Conservation (phyloP, 2,113 vertebrate genomes). For the Pandion haliaetus region DNA sequence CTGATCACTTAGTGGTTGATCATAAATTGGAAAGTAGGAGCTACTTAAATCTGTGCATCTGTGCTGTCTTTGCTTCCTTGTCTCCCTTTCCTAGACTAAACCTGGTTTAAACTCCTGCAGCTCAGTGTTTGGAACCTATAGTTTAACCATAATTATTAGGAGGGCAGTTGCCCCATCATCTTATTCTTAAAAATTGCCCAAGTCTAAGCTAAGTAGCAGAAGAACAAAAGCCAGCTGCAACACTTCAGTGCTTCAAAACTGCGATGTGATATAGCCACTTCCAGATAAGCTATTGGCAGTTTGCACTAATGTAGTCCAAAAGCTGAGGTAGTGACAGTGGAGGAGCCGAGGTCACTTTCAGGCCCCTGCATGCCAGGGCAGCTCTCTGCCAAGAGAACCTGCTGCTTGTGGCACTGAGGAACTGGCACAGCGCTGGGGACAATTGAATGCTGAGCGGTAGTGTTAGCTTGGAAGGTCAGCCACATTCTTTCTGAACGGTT, state of each 20-base stretch:
- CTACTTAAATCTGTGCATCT: background rate
- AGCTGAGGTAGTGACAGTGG: background rate
- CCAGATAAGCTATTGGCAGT: background rate
- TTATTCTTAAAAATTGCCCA: background rate
- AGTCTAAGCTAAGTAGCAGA: background rate
- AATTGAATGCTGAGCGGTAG: accelerated
- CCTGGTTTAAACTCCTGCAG: background rate
- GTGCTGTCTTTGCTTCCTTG: background rate
- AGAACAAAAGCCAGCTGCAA: background rate
- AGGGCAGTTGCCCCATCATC: background rate
- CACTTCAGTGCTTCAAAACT: background rate
- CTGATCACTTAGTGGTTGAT: background rate
- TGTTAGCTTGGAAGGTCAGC: background rate
- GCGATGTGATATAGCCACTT: background rate
- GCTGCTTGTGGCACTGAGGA: background rate
- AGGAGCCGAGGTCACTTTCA: background rate
- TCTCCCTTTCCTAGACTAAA: background rate
- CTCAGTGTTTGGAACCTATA: background rate
- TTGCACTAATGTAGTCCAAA: background rate
- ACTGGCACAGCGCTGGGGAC: background rate
- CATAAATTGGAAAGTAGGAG: background rate
- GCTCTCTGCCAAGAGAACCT: background rate
- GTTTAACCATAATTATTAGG: background rate
- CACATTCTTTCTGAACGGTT: background rate
- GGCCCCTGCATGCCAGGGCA: background rate